Base-by-base conservation (phyloP, 2,888 invertebrate genomes). In the Fissipunctia ypsillon region DNA sequence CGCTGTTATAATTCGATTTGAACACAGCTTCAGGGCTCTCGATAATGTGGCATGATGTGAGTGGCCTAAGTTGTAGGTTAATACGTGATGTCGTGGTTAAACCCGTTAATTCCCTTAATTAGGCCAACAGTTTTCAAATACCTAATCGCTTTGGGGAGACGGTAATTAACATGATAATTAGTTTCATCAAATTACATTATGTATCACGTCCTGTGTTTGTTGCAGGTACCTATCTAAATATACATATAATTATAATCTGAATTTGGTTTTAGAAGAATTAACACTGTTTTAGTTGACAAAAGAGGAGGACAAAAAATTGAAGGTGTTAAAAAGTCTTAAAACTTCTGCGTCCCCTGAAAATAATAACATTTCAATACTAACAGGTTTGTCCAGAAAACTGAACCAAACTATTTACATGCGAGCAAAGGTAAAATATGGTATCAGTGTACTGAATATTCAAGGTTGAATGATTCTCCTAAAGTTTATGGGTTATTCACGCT, bases 21-120 rank as follows among this genome's bases (percentile, higher is more conserved):
- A 69, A 69, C 65, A 73, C 66, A 67, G 79, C 79, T 69, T 54
- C 50, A 48, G 69, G 81, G 79, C 69, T 52, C 56, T 67, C 61
- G 82, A 75, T 81, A 78, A 61, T 78, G 73, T 66, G 72, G 75
- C 72, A 83, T 74, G 50, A 71, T 78, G 31, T 69, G 74, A 57
- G 35, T 83, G 83, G 54, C 57, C 31, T 70, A 83, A 83, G 72
- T 83, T 66, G 50, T 70, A 57, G 69, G 83, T 66, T 81, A 63
- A 69, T 77, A 52, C 41, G 16, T 68, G 72, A 76, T 69, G 76
- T 57, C 3, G 28, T 57, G 31, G 56, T 57, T 81, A 28, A 65
- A n/a, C 65, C 43, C 19, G 41, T 43, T 80, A 81, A 81, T 73
- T 69, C 56, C 28, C 56, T n/a, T 71, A 80, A 80, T 80, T 81